Conservation (phyloP, 2,113 vertebrate genomes). For the Cyprinus carpio region DNA sequence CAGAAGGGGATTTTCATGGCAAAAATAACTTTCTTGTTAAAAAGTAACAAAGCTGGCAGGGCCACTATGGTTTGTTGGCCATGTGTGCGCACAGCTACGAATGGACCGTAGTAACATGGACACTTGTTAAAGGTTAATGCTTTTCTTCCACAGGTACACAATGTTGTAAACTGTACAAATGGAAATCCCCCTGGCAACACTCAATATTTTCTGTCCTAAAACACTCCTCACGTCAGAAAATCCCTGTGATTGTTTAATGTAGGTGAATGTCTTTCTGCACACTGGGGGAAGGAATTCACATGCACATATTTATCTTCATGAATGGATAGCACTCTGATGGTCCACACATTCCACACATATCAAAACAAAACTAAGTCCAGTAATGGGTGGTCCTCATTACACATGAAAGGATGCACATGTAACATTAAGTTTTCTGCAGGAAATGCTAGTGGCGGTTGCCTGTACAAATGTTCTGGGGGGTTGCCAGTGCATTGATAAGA, state of each 20-base stretch:
- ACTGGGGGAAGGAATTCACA: neutral
- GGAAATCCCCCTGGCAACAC: slow-evolving; percentile 26
- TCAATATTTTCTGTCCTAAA: slow-evolving; percentile 13
- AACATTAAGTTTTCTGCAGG: neutral
- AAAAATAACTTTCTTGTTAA: slow-evolving; percentile 54
- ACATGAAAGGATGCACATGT: neutral
- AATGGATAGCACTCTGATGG: neutral
- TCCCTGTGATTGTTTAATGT: neutral
- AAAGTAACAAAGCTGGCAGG: slow-evolving; percentile 50
- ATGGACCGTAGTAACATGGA: neutral
- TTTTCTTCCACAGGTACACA: slow-evolving; percentile 27
- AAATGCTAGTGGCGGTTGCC: neutral
- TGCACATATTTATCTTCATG: neutral
- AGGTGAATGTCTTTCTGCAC: neutral
- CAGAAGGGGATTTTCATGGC: slow-evolving; percentile 51
- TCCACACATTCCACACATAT: neutral
- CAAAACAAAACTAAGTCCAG: neutral
- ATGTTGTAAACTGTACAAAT: slow-evolving; percentile 11
- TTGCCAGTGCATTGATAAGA: no score
- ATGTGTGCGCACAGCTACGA: slow-evolving; percentile 5
- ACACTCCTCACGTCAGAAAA: neutral
- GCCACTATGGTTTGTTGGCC: slow-evolving; percentile 22
- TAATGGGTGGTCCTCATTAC: neutral
- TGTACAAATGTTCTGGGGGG: neutral
- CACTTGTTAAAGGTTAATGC: slow-evolving; percentile 37